A percentile compares a stretch with the other conserved stretches of the same genome.
Evolutionary conservation across 2,888 invertebrate species (phyloP).

Genomic region (Lasioglossum malachurum): DNA sequence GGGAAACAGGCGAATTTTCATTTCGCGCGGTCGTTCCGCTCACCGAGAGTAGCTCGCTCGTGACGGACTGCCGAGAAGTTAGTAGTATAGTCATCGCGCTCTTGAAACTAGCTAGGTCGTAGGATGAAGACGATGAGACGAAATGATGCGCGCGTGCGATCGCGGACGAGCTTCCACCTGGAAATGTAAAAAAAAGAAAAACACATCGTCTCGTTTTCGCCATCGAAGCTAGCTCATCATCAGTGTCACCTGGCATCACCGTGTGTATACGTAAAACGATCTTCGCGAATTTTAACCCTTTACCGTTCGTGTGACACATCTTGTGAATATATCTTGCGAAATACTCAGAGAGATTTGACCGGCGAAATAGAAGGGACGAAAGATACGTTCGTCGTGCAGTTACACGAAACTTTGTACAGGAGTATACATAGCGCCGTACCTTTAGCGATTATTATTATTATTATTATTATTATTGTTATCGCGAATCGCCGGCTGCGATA

Average conservation of each 20-base stretch:
- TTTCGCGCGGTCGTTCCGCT: neutral
- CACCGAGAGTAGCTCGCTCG: neutral
- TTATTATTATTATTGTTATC: slow-evolving; percentile 59
- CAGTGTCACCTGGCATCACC: slow-evolving; percentile 73
- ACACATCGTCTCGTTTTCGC: slow-evolving; percentile 62
- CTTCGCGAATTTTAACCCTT: slow-evolving; percentile 51
- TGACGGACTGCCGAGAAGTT: neutral
- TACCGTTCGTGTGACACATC: slow-evolving; percentile 53
- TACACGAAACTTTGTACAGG: slow-evolving; percentile 76
- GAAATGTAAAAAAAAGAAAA: neutral
- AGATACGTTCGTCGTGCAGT: slow-evolving; percentile 75
- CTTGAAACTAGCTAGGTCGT: slow-evolving; percentile 4
- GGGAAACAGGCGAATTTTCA: neutral
- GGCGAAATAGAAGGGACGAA: slow-evolving; percentile 39
- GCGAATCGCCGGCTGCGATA: neutral
- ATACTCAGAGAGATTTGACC: slow-evolving; percentile 51
- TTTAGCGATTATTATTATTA: slow-evolving; percentile 65
- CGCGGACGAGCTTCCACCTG: neutral
- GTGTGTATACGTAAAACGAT: slow-evolving; percentile 57
- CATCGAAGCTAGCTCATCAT: slow-evolving; percentile 71
- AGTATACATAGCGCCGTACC: slow-evolving; percentile 66
- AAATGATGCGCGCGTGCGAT: neutral
- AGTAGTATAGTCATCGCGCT: slow-evolving; percentile 6
- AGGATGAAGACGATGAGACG: neutral
- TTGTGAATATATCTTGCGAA: slow-evolving; percentile 43